Percentiles rank a stretch among this genome's conserved stretches.
Evolutionary conservation across 2,113 vertebrate genomes (phyloP).

Genomic region (Muscicapa adusta): DNA sequence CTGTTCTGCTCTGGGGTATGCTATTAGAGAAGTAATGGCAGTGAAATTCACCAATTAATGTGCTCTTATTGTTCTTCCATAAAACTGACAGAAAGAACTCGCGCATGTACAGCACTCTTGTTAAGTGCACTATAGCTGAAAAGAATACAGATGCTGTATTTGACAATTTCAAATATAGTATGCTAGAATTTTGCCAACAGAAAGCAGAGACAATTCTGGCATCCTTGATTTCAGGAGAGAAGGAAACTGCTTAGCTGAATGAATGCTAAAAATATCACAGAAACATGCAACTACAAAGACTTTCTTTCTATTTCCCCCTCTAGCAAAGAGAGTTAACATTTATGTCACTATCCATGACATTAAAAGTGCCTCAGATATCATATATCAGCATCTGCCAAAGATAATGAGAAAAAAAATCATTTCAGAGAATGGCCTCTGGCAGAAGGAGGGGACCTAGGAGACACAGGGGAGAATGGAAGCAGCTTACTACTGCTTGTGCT

Average conservation of each 20-base stretch:
- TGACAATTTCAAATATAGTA: background rate
- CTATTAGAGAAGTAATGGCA: background rate
- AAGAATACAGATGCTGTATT: background rate
- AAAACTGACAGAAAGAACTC: background rate
- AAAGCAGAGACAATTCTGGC: background rate
- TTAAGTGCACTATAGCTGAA: background rate
- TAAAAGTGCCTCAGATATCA: background rate
- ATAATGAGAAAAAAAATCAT: background rate
- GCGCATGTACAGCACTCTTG: background rate
- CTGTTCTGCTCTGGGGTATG: background rate
- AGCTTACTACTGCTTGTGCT: too few relatives aligned
- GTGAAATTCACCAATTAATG: background rate
- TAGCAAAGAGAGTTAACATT: background rate
- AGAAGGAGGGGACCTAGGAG: background rate
- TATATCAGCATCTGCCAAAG: background rate
- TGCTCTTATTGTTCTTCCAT: background rate
- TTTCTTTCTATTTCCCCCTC: background rate
- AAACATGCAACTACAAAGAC: background rate
- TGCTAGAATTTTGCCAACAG: background rate
- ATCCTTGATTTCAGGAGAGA: background rate
- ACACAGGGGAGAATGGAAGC: background rate
- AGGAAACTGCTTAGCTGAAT: background rate
- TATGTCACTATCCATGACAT: background rate
- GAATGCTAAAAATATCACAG: background rate
- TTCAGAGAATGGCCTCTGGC: background rate